A percentile compares a stretch with the other conserved stretches of the same genome.
Evolutionary conservation across 2,797 vertebrate species (phyloP).

Genomic region (Halcyon badia): DNA sequence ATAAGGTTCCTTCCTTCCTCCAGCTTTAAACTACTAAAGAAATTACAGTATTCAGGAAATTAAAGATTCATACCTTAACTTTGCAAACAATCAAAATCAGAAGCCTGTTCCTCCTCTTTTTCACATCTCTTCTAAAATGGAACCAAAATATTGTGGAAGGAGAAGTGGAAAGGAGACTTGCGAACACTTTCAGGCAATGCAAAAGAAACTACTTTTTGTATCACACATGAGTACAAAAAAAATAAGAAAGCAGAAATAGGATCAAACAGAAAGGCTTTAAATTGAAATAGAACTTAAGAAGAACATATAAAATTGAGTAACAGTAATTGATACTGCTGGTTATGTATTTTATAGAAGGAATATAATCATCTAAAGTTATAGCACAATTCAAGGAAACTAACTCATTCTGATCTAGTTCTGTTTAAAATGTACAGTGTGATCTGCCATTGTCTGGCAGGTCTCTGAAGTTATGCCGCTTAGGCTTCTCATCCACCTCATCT

Average conservation of each 20-base stretch:
- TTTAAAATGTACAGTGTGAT: background rate
- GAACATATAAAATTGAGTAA: conserved; percentile 2
- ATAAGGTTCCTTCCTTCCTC: background rate
- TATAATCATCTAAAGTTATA: background rate
- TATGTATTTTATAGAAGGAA: conserved; percentile 14
- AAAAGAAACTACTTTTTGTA: background rate
- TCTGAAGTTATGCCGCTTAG: background rate
- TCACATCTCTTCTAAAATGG: background rate
- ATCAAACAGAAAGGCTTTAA: background rate
- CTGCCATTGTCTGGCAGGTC: background rate
- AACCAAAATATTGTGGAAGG: background rate
- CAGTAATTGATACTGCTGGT: background rate
- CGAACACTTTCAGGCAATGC: background rate
- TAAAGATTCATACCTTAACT: background rate
- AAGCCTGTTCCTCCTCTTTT: background rate
- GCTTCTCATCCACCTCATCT: background rate
- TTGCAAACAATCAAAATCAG: background rate
- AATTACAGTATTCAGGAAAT: background rate
- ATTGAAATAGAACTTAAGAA: background rate
- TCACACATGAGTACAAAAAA: background rate
- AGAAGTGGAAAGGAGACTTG: background rate
- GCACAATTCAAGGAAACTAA: background rate
- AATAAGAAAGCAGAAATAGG: background rate
- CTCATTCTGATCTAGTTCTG: background rate
- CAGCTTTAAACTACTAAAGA: background rate